phyloP scores from a whole-genome alignment of 2,888 invertebrate species.

The Arenicola marina region DNA sequence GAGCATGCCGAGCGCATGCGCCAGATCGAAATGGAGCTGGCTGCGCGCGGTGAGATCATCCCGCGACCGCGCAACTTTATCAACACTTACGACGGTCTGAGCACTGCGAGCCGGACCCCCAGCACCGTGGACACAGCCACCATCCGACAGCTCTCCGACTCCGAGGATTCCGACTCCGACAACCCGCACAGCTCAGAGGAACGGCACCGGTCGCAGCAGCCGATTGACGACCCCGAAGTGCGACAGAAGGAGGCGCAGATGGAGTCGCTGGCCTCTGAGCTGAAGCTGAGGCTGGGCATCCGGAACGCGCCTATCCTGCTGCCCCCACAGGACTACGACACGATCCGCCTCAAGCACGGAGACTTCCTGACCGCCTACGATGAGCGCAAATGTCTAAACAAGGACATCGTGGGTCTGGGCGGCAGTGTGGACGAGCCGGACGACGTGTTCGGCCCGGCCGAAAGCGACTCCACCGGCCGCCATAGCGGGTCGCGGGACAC shows the following conservation, averaged over 20 bases:
- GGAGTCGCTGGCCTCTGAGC: slow-evolving; percentile 88
- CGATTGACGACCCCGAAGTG: not conserved
- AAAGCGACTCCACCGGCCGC: too few species aligned
- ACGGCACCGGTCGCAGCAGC: not conserved
- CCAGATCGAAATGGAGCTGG: slow-evolving; percentile 71
- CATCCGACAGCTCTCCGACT: too few species aligned
- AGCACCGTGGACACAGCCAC: not conserved
- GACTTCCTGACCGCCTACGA: slow-evolving; percentile 64
- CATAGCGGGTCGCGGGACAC: not conserved
- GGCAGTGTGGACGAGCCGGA: not conserved
- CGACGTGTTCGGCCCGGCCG: not conserved
- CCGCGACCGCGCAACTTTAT: not conserved
- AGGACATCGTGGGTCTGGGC: slow-evolving; percentile 16
- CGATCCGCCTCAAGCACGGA: slow-evolving; percentile 9
- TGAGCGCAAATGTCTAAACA: slow-evolving; percentile 16
- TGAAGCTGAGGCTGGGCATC: slow-evolving; percentile 73
- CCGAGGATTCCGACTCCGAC: not conserved
- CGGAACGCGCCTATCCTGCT: slow-evolving; percentile 31
- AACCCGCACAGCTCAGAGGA: not conserved
- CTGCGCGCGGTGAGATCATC: slow-evolving; percentile 36
- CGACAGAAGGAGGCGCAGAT: slow-evolving; percentile 66
- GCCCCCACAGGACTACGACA: slow-evolving; percentile 25
- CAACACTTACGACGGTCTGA: not conserved
- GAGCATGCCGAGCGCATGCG: slow-evolving; percentile 85
- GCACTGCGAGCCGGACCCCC: not conserved